phyloP scores from a whole-genome alignment of 2,888 invertebrate species.

The Parnassius smintheus region DNA sequence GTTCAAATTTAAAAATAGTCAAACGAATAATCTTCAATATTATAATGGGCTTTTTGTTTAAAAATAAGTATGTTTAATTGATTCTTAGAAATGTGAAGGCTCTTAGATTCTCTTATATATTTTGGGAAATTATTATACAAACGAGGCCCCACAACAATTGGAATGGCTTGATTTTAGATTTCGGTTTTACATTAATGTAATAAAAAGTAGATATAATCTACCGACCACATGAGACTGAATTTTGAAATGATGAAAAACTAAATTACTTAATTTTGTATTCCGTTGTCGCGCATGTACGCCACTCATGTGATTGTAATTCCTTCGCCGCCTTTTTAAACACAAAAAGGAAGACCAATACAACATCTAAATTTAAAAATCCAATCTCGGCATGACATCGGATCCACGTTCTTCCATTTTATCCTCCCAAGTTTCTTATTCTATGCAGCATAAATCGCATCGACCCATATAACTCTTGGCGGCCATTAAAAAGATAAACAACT shows the following conservation, averaged over 20 bases:
- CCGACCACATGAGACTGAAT: too few relatives aligned
- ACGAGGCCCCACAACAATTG: too few relatives aligned
- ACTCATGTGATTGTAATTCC: constrained; percentile 18
- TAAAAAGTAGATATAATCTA: not conserved
- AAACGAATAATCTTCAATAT: too few relatives aligned
- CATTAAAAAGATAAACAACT: constrained; percentile 81
- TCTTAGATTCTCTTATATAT: too few relatives aligned
- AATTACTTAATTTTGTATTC: constrained; percentile 13
- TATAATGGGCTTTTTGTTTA: too few relatives aligned
- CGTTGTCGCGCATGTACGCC: constrained; percentile 8
- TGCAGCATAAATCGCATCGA: constrained; percentile 70
- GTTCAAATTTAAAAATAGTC: too few relatives aligned
- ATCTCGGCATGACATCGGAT: constrained; percentile 68
- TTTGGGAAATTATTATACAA: too few relatives aligned
- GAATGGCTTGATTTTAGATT: too few relatives aligned
- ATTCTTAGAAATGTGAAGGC: too few relatives aligned
- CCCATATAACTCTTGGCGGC: constrained; percentile 74
- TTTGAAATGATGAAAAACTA: constrained; percentile 2
- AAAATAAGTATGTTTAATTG: too few relatives aligned
- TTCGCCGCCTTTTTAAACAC: constrained; percentile 38
- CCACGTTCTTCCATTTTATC: constrained; percentile 62
- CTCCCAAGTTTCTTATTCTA: constrained; percentile 62
- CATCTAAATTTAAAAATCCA: constrained; percentile 78
- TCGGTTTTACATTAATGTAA: not conserved
- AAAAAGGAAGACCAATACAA: constrained; percentile 59